phyloP scores from a whole-genome alignment of 1,140 invertebrate genomes.

The Sarcophaga bullata region DNA sequence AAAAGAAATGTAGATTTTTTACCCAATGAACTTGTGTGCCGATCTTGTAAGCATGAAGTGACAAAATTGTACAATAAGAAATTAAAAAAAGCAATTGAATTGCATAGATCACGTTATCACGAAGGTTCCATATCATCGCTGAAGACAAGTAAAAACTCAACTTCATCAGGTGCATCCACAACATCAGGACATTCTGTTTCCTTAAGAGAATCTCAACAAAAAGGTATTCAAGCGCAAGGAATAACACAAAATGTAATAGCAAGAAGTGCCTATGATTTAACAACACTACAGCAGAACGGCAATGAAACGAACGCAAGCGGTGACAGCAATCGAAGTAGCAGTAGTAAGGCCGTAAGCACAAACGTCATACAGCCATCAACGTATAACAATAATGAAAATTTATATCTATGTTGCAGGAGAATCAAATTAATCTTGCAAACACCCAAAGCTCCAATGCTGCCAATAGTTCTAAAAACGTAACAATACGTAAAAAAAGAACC shows the following conservation, averaged over 20 bases:
- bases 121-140: not conserved
- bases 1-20: not conserved
- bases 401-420: not conserved
- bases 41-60: not conserved
- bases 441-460: not conserved
- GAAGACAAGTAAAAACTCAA: too few relatives aligned
- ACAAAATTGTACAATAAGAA: constrained; percentile 11
- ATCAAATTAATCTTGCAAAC: not conserved
- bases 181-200: not conserved
- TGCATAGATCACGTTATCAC: not conserved
- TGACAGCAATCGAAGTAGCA: not conserved
- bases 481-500: not conserved
- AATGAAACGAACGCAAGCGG: not conserved
- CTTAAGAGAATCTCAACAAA: not conserved
- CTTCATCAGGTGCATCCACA: not conserved
- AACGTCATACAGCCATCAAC: not conserved
- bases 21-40: not conserved
- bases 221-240: too few relatives aligned
- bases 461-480: not conserved
- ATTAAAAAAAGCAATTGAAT: constrained; percentile 13
- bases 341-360: not conserved
- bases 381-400: not conserved
- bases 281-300: too few relatives aligned
- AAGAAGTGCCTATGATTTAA: too few relatives aligned
- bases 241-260: too few relatives aligned